A percentile compares a stretch with the other conserved stretches of the same genome.
phyloP scores from a whole-genome alignment of 2,797 vertebrate species.

The Melanotaenia maccullochi region DNA sequence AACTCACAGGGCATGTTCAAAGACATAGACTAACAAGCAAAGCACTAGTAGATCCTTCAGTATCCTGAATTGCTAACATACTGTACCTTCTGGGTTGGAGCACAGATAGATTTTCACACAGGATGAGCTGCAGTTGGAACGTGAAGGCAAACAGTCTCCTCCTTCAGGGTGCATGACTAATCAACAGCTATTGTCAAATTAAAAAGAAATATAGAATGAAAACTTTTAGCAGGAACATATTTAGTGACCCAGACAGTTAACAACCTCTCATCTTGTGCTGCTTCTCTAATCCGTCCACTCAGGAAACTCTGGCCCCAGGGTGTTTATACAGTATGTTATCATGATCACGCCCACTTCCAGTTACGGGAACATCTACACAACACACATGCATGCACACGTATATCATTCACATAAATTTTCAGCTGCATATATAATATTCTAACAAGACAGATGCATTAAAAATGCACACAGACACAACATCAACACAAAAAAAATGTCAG shows the following conservation, averaged over 20 bases:
- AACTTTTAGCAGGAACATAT: conserved; percentile 8
- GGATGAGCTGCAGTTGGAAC: conserved; percentile 40
- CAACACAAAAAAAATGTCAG: neutral
- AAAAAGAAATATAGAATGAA: neutral
- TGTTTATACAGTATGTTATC: conserved; percentile 44
- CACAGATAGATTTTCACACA: conserved; percentile 84
- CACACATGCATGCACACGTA: conserved; percentile 5
- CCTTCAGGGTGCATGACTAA: conserved; percentile 3
- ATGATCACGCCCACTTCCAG: conserved; percentile 62
- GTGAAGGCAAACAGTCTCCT: conserved; percentile 11
- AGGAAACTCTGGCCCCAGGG: conserved; percentile 59
- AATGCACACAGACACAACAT: neutral
- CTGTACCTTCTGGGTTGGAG: conserved; percentile 81
- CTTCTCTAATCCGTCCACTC: conserved; percentile 40
- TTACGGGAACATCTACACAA: neutral
- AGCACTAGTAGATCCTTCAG: neutral
- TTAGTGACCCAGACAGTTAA: neutral
- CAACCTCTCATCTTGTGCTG: conserved; percentile 11
- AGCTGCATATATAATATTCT: neutral
- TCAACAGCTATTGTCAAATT: neutral
- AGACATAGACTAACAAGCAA: neutral
- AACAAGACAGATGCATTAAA: neutral
- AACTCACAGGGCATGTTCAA: neutral
- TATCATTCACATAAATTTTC: neutral
- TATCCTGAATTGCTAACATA: conserved; percentile 15